Evolutionary conservation across 2,888 invertebrate species (phyloP).

Genomic region (Noctua fimbriata): DNA sequence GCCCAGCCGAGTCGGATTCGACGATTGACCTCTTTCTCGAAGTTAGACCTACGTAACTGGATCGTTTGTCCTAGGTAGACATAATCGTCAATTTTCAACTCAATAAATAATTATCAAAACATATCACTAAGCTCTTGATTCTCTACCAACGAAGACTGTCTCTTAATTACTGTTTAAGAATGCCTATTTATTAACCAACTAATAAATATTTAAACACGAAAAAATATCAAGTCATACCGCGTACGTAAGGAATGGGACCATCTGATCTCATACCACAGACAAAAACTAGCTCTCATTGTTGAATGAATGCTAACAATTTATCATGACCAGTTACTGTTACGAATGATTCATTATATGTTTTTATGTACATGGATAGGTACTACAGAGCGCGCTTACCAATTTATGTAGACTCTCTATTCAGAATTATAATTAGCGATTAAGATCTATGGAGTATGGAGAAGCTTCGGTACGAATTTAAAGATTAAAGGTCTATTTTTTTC

Average conservation of each 20-base stretch:
- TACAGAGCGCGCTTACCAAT: conserved; percentile 30
- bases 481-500: neutral
- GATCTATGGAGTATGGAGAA: neutral
- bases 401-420: conserved; percentile 9
- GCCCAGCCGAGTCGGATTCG: too few species aligned
- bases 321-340: conserved; percentile 48
- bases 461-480: neutral
- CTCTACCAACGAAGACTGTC: neutral
- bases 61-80: too few species aligned
- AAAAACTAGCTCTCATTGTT: conserved; percentile 57
- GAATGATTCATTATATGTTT: conserved; percentile 46
- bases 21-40: too few species aligned
- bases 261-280: conserved; percentile 50
- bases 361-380: conserved; percentile 10
- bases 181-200: conserved; percentile 40
- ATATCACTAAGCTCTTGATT: neutral
- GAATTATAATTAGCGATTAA: conserved; percentile 16
- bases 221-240: conserved; percentile 41
- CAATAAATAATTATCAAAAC: neutral
- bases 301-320: conserved; percentile 59
- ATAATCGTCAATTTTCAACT: too few species aligned
- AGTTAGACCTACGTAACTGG: too few species aligned
- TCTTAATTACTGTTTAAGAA: conserved; percentile 39
- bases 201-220: conserved; percentile 56
- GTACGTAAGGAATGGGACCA: conserved; percentile 50